Percentiles rank a stretch among this genome's conserved stretches.
Evolutionary conservation across 2,888 invertebrate genomes (phyloP).

Genomic region (Lamellibrachia columna): DNA sequence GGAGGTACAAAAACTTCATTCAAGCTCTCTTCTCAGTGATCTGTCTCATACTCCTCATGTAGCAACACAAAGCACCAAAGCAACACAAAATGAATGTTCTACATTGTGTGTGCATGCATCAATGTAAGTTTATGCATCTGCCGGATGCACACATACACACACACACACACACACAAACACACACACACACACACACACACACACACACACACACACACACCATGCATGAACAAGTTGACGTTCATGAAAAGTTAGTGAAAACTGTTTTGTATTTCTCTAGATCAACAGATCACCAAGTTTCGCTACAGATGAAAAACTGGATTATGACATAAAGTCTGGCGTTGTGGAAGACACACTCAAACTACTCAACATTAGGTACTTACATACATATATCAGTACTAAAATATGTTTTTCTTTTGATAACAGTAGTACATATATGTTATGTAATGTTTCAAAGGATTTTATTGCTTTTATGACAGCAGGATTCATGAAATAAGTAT

Average conservation of each 20-base stretch:
- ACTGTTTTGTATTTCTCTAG: constrained; percentile 44
- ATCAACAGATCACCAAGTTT: constrained; percentile 66
- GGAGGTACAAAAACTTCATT: constrained; percentile 53
- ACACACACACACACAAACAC: background rate
- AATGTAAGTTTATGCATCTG: too few relatives aligned
- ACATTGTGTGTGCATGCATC: too few relatives aligned
- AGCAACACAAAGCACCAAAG: too few relatives aligned
- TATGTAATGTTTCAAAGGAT: too few relatives aligned
- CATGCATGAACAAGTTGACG: too few relatives aligned
- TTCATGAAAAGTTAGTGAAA: background rate
- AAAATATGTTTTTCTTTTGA: too few relatives aligned
- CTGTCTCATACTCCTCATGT: background rate
- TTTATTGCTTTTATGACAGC: too few relatives aligned
- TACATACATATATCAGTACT: background rate
- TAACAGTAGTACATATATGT: too few relatives aligned
- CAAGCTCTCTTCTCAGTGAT: background rate
- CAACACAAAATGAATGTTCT: too few relatives aligned
- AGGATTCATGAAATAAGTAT: too few relatives aligned
- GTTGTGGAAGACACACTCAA: constrained; percentile 61
- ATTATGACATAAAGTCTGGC: constrained; percentile 63
- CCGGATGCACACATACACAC: too few relatives aligned
- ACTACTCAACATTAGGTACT: constrained; percentile 65
- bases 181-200: background rate
- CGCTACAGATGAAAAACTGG: constrained; percentile 64
- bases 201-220: background rate